Percentiles rank a stretch among this genome's conserved stretches.
Conservation (phyloP, 2,113 vertebrate species). For the Lichenostomus cassidix region DNA sequence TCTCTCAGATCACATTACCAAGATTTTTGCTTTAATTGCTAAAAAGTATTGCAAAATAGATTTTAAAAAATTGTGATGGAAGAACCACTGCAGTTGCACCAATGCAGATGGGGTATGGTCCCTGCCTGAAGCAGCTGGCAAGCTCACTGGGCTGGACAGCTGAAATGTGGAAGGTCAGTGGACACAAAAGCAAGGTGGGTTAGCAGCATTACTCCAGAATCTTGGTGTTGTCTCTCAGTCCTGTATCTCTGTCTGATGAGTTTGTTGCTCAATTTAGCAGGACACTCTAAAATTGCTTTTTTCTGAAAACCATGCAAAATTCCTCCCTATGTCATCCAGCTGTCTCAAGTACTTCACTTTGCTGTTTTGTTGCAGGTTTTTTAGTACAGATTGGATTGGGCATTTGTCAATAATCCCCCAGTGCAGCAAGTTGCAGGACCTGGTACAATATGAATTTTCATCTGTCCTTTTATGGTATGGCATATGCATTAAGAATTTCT, state of each 20-base stretch:
- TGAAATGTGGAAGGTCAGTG: not conserved
- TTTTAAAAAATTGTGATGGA: not conserved
- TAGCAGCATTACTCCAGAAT: not conserved
- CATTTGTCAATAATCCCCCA: not conserved
- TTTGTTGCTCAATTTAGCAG: not conserved
- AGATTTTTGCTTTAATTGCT: not conserved
- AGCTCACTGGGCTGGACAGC: not conserved
- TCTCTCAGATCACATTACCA: not conserved
- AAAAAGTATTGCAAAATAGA: not conserved
- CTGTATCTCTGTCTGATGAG: not conserved
- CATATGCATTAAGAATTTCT: not conserved
- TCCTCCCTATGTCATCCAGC: not conserved
- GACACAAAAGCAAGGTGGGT: not conserved
- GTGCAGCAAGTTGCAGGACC: not conserved
- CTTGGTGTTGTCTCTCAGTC: not conserved
- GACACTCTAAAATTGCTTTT: not conserved
- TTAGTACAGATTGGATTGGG: not conserved
- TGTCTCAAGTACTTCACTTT: not conserved
- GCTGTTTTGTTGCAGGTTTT: not conserved
- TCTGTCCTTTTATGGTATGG: not conserved
- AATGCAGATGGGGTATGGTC: rapidly evolving
- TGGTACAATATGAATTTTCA: not conserved
- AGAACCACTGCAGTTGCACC: not conserved
- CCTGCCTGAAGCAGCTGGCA: not conserved
- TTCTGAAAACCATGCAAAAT: not conserved